A percentile compares a stretch with the other conserved stretches of the same genome.
Conservation (phyloP, 2,113 vertebrate genomes). For the Oostethus manadensis region DNA sequence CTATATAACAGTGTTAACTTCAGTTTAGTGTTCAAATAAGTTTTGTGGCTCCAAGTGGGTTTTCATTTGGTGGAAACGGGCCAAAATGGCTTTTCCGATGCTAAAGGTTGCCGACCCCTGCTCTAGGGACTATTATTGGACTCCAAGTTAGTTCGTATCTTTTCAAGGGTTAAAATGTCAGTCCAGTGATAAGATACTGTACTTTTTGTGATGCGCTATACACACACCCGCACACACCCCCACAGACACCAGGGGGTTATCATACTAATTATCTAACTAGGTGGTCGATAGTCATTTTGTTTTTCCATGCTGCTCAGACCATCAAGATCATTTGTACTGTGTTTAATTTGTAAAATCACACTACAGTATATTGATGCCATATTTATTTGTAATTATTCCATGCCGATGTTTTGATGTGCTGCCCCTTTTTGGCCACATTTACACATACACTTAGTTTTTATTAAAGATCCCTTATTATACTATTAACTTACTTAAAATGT, state of each 20-base stretch:
- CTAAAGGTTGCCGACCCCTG: no score
- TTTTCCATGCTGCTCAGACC: slow-evolving; percentile 24
- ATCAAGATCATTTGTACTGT: slow-evolving; percentile 23
- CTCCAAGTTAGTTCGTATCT: neutral
- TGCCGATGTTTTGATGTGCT: neutral
- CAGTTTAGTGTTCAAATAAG: no score
- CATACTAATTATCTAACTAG: slow-evolving; percentile 22
- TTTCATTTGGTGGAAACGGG: no score
- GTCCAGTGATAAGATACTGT: no score
- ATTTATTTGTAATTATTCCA: slow-evolving; percentile 21
- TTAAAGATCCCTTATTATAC: no score
- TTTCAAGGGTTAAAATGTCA: neutral
- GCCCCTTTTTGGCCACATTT: slow-evolving; percentile 1
- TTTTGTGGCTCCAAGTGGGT: no score
- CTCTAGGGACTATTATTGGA: neutral
- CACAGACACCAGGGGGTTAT: slow-evolving; percentile 8
- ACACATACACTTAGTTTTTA: neutral
- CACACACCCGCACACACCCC: neutral
- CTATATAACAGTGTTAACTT: no score
- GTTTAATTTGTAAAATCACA: slow-evolving; percentile 25
- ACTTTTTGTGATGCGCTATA: slow-evolving; percentile 14
- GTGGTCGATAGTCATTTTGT: slow-evolving; percentile 20
- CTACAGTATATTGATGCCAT: slow-evolving; percentile 25
- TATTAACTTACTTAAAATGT: no score
- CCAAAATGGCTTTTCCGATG: no score